phyloP scores from a whole-genome alignment of 64 coral and sea anemone genomes.

The Porites lutea region DNA sequence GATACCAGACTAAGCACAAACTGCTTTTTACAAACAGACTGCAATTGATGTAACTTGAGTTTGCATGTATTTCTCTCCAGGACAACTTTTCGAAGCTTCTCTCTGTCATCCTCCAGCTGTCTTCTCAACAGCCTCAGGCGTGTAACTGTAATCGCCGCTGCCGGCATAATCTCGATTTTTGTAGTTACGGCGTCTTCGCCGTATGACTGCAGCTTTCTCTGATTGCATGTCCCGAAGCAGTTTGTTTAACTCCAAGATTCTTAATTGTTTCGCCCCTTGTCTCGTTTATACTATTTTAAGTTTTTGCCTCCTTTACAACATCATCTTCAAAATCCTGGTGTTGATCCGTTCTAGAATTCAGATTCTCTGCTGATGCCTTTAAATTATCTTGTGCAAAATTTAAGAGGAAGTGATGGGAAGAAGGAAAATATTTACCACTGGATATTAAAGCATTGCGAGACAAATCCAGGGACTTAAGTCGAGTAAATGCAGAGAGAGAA shows the following conservation, averaged over 20 bases:
- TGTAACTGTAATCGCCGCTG: constrained; percentile 15
- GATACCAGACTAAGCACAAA: neutral
- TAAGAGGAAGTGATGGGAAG: too few relatives aligned
- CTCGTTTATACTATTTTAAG: neutral
- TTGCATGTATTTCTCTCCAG: constrained; percentile 64
- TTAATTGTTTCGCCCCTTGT: constrained; percentile 43
- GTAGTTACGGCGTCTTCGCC: constrained; percentile 54
- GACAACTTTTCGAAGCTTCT: constrained; percentile 15
- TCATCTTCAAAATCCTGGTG: neutral
- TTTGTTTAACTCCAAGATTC: constrained; percentile 67
- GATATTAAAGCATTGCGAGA: constrained; percentile 82
- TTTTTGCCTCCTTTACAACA: neutral
- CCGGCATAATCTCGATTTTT: constrained; percentile 79
- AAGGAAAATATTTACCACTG: constrained; percentile 62
- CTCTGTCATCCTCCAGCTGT: constrained; percentile 24
- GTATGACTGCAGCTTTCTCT: constrained; percentile 62
- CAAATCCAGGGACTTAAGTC: constrained; percentile 93
- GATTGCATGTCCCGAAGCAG: constrained; percentile 29
- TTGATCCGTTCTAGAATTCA: too few relatives aligned
- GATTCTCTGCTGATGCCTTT: too few relatives aligned
- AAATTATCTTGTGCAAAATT: too few relatives aligned
- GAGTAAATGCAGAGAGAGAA: constrained; percentile 77
- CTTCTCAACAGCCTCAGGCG: constrained; percentile 4
- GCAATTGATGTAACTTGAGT: neutral
- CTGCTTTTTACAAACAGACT: neutral